Percentiles rank a stretch among this genome's conserved stretches.
These are phyloP conservation scores for Esox lucius DNA, from an alignment of 2,797 vertebrate genomes.

Conservation along the genomic window DNA sequence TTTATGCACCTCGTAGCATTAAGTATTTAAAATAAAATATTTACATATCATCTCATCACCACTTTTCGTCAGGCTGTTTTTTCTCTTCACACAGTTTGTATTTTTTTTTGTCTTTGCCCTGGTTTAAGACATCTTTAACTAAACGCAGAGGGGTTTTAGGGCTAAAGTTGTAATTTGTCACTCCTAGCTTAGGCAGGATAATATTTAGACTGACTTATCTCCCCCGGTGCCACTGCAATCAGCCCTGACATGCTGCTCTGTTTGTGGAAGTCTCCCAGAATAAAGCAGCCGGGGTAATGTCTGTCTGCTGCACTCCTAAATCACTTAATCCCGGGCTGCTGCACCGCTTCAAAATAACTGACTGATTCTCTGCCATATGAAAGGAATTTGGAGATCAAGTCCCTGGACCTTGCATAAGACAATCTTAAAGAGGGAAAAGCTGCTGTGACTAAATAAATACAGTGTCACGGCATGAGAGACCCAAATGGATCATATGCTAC, in stretches of 20 bases:
- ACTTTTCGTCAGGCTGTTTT: constrained; percentile 7
- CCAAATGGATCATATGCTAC: constrained; percentile 19
- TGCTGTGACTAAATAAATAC: constrained; percentile 25
- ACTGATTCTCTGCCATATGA: constrained; percentile 60
- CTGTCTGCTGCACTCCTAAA: constrained; percentile 54
- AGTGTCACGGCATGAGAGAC: constrained; percentile 28
- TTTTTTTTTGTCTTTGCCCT: constrained; percentile 32
- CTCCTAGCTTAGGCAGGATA: constrained; percentile 69
- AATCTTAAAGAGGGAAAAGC: constrained; percentile 25
- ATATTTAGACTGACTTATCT: constrained; percentile 73
- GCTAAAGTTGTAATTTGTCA: constrained; percentile 71
- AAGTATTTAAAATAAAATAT: constrained; percentile 14
- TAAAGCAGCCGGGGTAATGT: constrained; percentile 36
- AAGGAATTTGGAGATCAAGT: constrained; percentile 56
- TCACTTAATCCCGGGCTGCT: constrained; percentile 68
- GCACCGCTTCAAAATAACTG: constrained; percentile 59
- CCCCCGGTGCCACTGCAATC: constrained; percentile 64
- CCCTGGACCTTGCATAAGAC: constrained; percentile 42
- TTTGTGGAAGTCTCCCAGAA: constrained; percentile 62
- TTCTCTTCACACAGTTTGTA: not conserved
- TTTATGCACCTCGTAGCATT: constrained; percentile 43
- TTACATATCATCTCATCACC: not conserved
- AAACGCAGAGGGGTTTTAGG: constrained; percentile 63
- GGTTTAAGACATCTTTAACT: constrained; percentile 54
- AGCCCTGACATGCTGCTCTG: constrained; percentile 62